Evolutionary conservation across 2,113 vertebrate genomes (phyloP).

Genomic region (Trochalopteron elliotii): DNA sequence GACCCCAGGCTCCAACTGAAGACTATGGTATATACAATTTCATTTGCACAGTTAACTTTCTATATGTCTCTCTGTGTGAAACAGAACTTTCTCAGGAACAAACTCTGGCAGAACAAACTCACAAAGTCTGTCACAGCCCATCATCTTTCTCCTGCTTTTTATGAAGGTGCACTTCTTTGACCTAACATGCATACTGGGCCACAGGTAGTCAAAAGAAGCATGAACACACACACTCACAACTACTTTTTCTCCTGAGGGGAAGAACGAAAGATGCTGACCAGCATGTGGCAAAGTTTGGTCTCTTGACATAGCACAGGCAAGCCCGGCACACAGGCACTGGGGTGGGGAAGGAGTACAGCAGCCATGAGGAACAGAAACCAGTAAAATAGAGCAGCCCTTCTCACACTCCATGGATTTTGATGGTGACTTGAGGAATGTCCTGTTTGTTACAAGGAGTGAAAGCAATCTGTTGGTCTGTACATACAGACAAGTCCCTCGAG

Average conservation of each 20-base stretch:
- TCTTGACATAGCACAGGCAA: background rate
- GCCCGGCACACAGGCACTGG: background rate
- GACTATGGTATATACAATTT: background rate
- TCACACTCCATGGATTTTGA: background rate
- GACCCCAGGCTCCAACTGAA: background rate
- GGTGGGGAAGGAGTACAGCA: background rate
- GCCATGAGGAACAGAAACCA: background rate
- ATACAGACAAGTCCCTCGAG: background rate
- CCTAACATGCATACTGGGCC: background rate
- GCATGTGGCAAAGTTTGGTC: background rate
- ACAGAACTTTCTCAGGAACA: background rate
- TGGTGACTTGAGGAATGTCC: background rate
- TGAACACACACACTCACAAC: too few species aligned
- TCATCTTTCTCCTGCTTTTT: background rate
- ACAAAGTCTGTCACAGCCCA: background rate
- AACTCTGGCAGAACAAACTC: background rate
- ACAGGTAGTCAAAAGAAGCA: background rate
- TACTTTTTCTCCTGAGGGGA: background rate
- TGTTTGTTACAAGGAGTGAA: background rate
- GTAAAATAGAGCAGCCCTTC: background rate
- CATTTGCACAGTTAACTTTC: background rate
- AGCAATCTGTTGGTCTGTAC: background rate
- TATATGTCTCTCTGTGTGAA: background rate
- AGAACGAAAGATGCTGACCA: background rate
- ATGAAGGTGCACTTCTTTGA: background rate